Evolutionary conservation across 2,113 vertebrate genomes (phyloP).

Genomic region (Hypomesus transpacificus): DNA sequence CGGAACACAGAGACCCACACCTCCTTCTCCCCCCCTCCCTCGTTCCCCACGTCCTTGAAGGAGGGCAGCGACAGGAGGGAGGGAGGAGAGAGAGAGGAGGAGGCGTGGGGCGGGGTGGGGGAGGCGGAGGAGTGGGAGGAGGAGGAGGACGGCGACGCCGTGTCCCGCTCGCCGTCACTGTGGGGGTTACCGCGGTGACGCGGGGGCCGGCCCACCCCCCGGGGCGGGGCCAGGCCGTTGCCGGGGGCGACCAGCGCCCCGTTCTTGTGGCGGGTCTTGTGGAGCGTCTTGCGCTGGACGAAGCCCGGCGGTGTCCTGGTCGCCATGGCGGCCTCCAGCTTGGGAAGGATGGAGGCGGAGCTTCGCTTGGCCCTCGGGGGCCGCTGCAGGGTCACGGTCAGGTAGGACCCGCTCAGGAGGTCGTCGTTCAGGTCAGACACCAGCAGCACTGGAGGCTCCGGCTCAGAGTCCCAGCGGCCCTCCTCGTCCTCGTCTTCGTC

Average conservation of each 20-base stretch:
- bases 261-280: conserved; percentile 65
- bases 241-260: conserved; percentile 48
- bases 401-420: conserved; percentile 82
- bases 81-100: conserved; percentile 48
- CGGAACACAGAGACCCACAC: conserved; percentile 96
- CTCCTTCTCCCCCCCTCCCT: conserved; percentile 81
- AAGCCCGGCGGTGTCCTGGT: conserved; percentile 54
- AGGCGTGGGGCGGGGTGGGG: conserved; percentile 29
- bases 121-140: conserved; percentile 10
- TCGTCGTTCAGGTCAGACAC: conserved; percentile 75
- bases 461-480: conserved; percentile 69
- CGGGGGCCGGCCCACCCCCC: conserved; percentile 55
- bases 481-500: conserved; percentile 55
- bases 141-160: conserved; percentile 52
- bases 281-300: conserved; percentile 82
- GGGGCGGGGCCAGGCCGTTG: conserved; percentile 59
- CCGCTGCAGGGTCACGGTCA: conserved; percentile 92
- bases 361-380: conserved; percentile 83
- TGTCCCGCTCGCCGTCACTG: conserved; percentile 43
- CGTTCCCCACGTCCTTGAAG: conserved; percentile 69
- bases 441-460: conserved; percentile 72
- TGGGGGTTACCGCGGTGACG: conserved; percentile 47
- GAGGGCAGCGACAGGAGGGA: conserved; percentile 64
- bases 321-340: conserved; percentile 90
- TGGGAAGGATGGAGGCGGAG: conserved; percentile 91